A percentile compares a stretch with the other conserved stretches of the same genome.
These are phyloP conservation scores for Bicyclus anynana DNA, from an alignment of 1,140 invertebrate genomes.

Conservation along the genomic window DNA sequence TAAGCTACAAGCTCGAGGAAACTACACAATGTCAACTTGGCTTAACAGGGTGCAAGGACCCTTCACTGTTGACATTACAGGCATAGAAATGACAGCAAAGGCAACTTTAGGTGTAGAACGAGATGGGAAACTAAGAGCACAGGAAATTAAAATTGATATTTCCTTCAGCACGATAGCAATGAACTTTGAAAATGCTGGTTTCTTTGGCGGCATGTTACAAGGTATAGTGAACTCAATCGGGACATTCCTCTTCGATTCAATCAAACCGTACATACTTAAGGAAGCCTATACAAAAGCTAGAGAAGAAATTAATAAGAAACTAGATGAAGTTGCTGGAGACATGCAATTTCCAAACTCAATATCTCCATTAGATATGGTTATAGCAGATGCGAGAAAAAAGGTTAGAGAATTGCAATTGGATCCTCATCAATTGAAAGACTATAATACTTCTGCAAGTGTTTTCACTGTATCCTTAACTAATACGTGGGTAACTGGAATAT, in stretches of 20 bases:
- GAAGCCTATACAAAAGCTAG: slow-evolving; percentile 85
- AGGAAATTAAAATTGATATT: slow-evolving; percentile 88
- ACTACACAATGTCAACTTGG: slow-evolving; percentile 86
- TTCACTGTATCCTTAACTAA: slow-evolving; percentile 82
- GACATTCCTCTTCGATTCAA: slow-evolving; percentile 88
- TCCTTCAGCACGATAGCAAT: slow-evolving; percentile 86
- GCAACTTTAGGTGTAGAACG: slow-evolving; percentile 83
- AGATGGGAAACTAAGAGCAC: slow-evolving; percentile 85
- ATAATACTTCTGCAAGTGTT: slow-evolving; percentile 83
- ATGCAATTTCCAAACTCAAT: slow-evolving; percentile 90
- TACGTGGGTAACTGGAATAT: slow-evolving; percentile 87
- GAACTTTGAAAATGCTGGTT: slow-evolving; percentile 89
- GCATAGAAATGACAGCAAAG: slow-evolving; percentile 81
- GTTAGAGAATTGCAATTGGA: slow-evolving; percentile 84
- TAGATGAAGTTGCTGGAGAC: slow-evolving; percentile 82
- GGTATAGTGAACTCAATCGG: slow-evolving; percentile 88
- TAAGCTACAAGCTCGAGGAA: slow-evolving; percentile 83
- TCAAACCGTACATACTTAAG: slow-evolving; percentile 88
- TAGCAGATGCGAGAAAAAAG: slow-evolving; percentile 84
- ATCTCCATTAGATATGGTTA: slow-evolving; percentile 88
- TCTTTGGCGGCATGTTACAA: slow-evolving; percentile 86
- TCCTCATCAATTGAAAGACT: slow-evolving; percentile 84
- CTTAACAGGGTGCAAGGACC: slow-evolving; percentile 83
- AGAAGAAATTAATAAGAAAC: slow-evolving; percentile 81
- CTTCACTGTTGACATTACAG: slow-evolving; percentile 85